Base-by-base conservation (phyloP, 1,140 invertebrate species). In the Calliphora vicina region DNA sequence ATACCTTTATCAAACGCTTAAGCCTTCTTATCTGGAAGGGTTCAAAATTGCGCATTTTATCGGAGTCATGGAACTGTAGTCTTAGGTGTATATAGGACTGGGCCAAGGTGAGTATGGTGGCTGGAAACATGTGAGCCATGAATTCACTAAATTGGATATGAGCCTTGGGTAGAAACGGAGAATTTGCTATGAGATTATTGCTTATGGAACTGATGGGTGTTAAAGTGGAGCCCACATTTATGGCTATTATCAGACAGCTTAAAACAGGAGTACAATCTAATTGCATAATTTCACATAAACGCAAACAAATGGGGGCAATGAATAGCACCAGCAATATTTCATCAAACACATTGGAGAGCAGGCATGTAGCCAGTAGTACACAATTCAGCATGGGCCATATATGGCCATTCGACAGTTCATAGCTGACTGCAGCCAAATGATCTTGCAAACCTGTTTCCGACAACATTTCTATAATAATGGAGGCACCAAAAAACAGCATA, bases 211-310 rank as follows among this genome's bases (percentile, higher is more conserved):
- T 80, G 3, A 45, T 35, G 6, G 83, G 81, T 23, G 72, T 78
- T 1, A 84, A 17, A n/a, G 35, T 26, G 2, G 17, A 26, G 15
- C 80, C 80, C 2, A 82, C 17, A 84, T 84, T 84, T 25, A 81
- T 50, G 27, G 42, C 72, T 20, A 84, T 78, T 2, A 84, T 84
- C 6, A 84, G 23, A 8, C 83, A 84, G 13, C 35, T 76, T 0
- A 84, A 73, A 6, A 84, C 23, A 0, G 80, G 83, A 9, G 78
- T n/a, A 17, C 80, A 81, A 67, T 84, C 82, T 1, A 84, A 35
- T 61, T 84, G n/a, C 81, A 82, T 78, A 10, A 84, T 29, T 20
- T 84, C 83, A 35, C 80, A 78, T 12, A 84, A 29, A n/a, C 83
- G 71, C 35, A 84, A 42, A 13, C 71, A 26, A 15, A 84, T 82